phyloP scores from a whole-genome alignment of 2,888 invertebrate genomes.

The Perdita meconis region DNA sequence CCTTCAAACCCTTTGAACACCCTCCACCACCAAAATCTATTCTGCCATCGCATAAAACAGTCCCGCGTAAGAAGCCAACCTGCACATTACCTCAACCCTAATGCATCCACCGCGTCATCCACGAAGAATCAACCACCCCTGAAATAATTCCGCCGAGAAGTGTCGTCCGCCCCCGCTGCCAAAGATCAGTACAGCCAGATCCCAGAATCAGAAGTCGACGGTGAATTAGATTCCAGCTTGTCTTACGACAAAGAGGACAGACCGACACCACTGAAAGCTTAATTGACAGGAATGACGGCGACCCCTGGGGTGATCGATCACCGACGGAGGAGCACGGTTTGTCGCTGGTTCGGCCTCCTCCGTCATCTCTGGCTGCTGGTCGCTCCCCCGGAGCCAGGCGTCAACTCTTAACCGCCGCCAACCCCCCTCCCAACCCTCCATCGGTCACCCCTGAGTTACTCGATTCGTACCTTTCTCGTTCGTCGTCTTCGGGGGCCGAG shows the following conservation, averaged over 20 bases:
- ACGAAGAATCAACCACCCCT: background rate
- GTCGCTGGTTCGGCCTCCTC: slow-evolving; percentile 41
- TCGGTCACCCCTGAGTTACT: slow-evolving; percentile 56
- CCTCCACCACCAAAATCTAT: no score
- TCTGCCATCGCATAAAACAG: background rate
- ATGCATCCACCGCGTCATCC: background rate
- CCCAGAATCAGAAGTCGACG: slow-evolving; percentile 27
- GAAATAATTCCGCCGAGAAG: slow-evolving; percentile 9
- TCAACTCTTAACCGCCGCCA: slow-evolving; percentile 58
- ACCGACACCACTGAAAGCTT: slow-evolving; percentile 59
- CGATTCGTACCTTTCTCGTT: slow-evolving; percentile 61
- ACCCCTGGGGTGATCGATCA: slow-evolving; percentile 63
- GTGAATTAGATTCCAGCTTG: slow-evolving; percentile 52
- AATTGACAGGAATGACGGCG: slow-evolving; percentile 67
- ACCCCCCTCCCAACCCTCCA: slow-evolving; percentile 51
- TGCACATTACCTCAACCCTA: background rate
- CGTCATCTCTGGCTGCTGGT: slow-evolving; percentile 29
- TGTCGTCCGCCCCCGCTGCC: background rate
- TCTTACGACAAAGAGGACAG: slow-evolving; percentile 21
- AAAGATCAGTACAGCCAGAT: background rate
- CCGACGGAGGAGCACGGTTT: slow-evolving; percentile 46
- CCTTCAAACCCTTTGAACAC: no score
- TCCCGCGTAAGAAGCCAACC: background rate
- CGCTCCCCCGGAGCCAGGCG: slow-evolving; percentile 35
- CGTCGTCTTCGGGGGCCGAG: slow-evolving; percentile 59